phyloP scores from a whole-genome alignment of 1,140 invertebrate genomes.

The Rhagoletis zephyria region DNA sequence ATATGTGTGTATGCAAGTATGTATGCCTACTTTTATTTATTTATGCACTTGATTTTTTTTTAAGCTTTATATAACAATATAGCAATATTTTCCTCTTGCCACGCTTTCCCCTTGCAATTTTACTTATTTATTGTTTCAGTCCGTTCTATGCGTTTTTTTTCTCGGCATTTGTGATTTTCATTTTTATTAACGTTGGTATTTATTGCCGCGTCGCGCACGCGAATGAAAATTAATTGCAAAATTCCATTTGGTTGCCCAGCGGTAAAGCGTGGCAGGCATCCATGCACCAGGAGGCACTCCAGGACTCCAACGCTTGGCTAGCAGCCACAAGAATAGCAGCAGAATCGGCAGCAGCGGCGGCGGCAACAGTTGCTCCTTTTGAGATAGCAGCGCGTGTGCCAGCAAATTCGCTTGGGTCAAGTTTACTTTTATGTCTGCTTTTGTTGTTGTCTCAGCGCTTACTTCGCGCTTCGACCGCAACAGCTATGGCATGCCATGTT shows the following conservation, averaged over 20 bases:
- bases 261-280: background rate
- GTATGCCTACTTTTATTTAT: conserved; percentile 2
- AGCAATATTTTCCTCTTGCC: background rate
- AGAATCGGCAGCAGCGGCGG: background rate
- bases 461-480: background rate
- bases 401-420: conserved; percentile 23
- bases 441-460: background rate
- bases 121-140: conserved; percentile 28
- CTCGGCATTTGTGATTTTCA: background rate
- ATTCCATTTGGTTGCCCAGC: conserved; percentile 27
- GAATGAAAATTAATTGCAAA: conserved; percentile 42
- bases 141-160: no score
- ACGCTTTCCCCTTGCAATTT: conserved; percentile 15
- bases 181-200: conserved; percentile 22
- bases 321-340: background rate
- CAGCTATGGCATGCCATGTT: background rate
- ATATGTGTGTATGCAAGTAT: no score
- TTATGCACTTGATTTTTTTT: background rate
- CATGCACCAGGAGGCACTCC: no score
- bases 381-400: background rate
- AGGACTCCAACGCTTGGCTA: background rate
- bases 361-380: background rate
- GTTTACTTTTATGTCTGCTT: background rate
- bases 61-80: background rate
- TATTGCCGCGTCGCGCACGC: conserved; percentile 28